Base-by-base conservation (phyloP, 2,113 vertebrate genomes). In the Laticauda colubrina region DNA sequence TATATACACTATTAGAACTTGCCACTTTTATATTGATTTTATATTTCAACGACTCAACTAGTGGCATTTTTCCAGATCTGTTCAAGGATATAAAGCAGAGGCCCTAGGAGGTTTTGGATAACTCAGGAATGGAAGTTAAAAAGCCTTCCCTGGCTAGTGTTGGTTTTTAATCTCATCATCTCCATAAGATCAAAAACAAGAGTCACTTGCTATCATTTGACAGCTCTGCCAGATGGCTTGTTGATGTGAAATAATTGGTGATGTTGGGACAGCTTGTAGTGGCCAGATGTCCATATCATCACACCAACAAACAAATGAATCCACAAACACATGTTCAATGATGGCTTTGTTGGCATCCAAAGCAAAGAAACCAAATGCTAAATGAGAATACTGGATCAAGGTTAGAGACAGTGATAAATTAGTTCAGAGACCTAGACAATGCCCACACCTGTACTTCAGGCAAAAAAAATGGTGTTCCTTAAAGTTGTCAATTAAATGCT, bases 291-390 rank as follows among this genome's bases (percentile, higher is more conserved):
- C 90, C 24, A 26, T 87, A 94, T 91, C 3, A 88, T 85, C 92
- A 92, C 94, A 96, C 87, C 43, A 95, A 89, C 93, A 96, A 96
- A 91, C 92, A 96, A 96, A 93, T 89, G 94, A 89, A 95, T 95
- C 69, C 89, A 94, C 93, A 96, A 96, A 94, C 93, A 94, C 93
- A 51, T 75, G 90, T 51, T 95, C 95, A 56, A 91, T 92, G 93
- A 81, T 94, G 92, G 93, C 89, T 92, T 94, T 94, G 51, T 89
- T 96, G 96, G 95, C 96, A 95, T 90, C 14, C 75, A 88, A 89
- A 93, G 87, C 0, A 0, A 89, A 94, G 88, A 91, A n/a, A 90
- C 88, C 89, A 94, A 96, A 93, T 92, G 87, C 95, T 94, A 96
- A 94, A 95, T 94, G 56, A 85, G 43, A 39, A 53, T 24, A 29